Evolutionary conservation across 2,113 vertebrate species (phyloP).

Genomic region (Jaculus jaculus): DNA sequence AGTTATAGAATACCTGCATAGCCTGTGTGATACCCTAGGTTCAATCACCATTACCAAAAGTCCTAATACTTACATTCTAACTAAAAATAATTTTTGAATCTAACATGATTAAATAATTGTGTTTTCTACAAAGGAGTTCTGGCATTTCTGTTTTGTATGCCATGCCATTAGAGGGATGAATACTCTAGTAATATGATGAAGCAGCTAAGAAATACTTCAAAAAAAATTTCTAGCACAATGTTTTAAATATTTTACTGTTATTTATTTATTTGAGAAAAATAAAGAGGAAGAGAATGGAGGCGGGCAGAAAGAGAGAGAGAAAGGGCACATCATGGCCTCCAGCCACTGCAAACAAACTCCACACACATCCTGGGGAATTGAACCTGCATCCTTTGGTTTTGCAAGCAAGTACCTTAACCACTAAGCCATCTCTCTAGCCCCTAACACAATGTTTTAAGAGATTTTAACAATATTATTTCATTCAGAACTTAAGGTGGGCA

Average conservation of each 20-base stretch:
- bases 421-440: too few species aligned
- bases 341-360: too few species aligned
- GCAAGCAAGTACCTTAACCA: too few species aligned
- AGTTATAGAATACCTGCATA: not conserved
- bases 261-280: too few species aligned
- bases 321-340: too few species aligned
- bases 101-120: not conserved
- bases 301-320: too few species aligned
- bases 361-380: too few species aligned
- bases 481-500: not conserved
- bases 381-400: too few species aligned
- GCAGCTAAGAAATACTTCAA: not conserved
- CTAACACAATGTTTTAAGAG: not conserved
- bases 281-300: too few species aligned
- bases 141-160: not conserved
- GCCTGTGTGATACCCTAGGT: not conserved
- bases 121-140: not conserved
- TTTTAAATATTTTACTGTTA: too few species aligned
- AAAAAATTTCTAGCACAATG: not conserved
- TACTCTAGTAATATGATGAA: not conserved
- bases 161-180: not conserved
- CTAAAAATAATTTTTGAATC: not conserved
- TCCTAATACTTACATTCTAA: not conserved
- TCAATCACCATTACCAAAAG: not conserved
- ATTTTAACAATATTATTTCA: not conserved